phyloP scores from a whole-genome alignment of 2,113 vertebrate genomes.

The Marmota flaviventris region DNA sequence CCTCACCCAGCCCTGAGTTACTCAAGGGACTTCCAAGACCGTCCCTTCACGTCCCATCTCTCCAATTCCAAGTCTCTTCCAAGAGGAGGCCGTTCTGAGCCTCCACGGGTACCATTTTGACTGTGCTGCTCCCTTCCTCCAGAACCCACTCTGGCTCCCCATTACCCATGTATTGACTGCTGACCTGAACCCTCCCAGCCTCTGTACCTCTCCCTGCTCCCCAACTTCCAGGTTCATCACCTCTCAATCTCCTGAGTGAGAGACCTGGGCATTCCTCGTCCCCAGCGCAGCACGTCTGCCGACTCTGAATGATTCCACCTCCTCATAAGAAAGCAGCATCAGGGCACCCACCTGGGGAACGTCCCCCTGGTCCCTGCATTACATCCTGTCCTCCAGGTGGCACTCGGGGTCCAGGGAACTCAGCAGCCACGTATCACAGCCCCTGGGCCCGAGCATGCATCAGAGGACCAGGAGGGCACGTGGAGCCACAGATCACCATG shows the following conservation, averaged over 20 bases:
- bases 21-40: not conserved
- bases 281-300: not conserved
- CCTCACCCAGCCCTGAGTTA: not conserved
- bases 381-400: not conserved
- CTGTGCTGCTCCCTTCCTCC: not conserved
- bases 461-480: not conserved
- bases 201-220: not conserved
- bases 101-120: not conserved
- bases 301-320: not conserved
- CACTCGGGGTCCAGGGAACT: not conserved
- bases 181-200: not conserved
- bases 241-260: not conserved
- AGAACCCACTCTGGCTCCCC: not conserved
- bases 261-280: not conserved
- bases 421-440: not conserved
- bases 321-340: not conserved
- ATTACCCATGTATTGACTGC: too few species aligned
- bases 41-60: not conserved
- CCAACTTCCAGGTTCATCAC: not conserved
- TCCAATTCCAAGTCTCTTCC: not conserved
- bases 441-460: not conserved
- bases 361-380: not conserved
- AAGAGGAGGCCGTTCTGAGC: not conserved
- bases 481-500: too few species aligned
- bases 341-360: fast-evolving